Base-by-base conservation (phyloP, 2,113 vertebrate species). In the Nycticebus coucang region DNA sequence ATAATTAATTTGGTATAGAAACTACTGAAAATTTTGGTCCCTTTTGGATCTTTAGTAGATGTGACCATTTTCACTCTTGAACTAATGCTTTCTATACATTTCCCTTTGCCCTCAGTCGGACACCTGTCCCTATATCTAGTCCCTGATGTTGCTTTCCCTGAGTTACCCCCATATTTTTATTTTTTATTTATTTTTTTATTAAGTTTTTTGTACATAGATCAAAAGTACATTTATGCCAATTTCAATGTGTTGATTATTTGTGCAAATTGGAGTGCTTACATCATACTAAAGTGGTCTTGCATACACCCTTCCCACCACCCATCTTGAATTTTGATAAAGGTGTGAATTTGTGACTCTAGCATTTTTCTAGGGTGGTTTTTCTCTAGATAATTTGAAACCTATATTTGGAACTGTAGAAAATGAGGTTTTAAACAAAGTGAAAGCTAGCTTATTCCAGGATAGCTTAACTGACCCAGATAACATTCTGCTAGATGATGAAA, bases 401-500 rank as follows among this genome's bases (percentile, higher is more conserved):
- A 93, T 92, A 96, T 95, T 97, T 96, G 93, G 92, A 95, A 95
- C 75, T 87, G 53, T 88, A 91, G 92, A 90, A 97, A 97, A 97
- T 97, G 92, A 97, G 92, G 69, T 97, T 96, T 95, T 88, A 96
- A 96, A 93, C 50, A 91, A 95, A 97, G 78, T 35, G 60, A 96
- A 93, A 89, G 18, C 55, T 83, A 86, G 28, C 74, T 18, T 93
- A 87, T 94, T 95, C 41, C 60, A 66, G 89, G 64, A 57, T 84
- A 94, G 86, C 89, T 96, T 87, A 85, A 78, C 30, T 97, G 97
- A 97, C 96, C 96, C 77, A 95, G 77, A 97, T 94, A 90, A 24
- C 69, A 95, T 37, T 78, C 64, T 0, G 8, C 93, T 85, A 85
- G 74, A 85, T 74, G 68, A 88, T 53, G 53, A 86, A 95, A 95